Conservation (phyloP, 2,888 invertebrate genomes). For the Tinea semifulvella region DNA sequence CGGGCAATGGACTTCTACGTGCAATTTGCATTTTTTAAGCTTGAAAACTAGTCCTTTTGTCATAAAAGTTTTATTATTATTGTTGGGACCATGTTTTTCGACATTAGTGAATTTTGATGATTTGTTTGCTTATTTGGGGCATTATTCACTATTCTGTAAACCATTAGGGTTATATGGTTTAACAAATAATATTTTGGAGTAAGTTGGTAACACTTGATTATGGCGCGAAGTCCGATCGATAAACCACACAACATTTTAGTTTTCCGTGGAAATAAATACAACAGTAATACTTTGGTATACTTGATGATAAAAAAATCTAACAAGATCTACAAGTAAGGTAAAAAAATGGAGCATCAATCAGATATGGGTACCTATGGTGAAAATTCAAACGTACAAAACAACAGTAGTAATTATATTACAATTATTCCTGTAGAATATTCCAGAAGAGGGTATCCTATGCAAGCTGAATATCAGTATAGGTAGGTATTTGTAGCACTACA, state of each 20-base stretch:
- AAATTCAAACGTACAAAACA: constrained; percentile 53
- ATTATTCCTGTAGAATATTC: constrained; percentile 69
- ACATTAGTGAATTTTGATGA: too few relatives aligned
- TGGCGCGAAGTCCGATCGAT: constrained; percentile 49
- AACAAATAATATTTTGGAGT: neutral
- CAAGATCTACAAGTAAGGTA: too few relatives aligned
- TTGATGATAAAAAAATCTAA: neutral
- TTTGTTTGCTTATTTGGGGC: too few relatives aligned
- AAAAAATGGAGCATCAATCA: constrained; percentile 50
- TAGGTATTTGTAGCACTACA: too few relatives aligned
- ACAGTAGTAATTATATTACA: constrained; percentile 63
- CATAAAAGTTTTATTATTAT: too few relatives aligned
- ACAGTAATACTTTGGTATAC: neutral
- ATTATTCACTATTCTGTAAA: too few relatives aligned
- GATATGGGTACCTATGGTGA: constrained; percentile 60
- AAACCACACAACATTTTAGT: constrained; percentile 17
- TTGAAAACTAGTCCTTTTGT: too few relatives aligned
- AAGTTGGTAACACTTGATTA: constrained; percentile 26
- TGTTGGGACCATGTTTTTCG: too few relatives aligned
- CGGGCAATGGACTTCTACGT: too few relatives aligned
- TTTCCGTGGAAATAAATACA: neutral
- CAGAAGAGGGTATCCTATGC: constrained; percentile 62
- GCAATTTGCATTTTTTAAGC: too few relatives aligned
- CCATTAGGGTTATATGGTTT: too few relatives aligned
- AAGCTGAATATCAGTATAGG: constrained; percentile 69